Percentiles rank a stretch among this genome's conserved stretches.
These are phyloP conservation scores for Agapornis roseicollis DNA, from an alignment of 2,113 vertebrate genomes.

Conservation along the genomic window DNA sequence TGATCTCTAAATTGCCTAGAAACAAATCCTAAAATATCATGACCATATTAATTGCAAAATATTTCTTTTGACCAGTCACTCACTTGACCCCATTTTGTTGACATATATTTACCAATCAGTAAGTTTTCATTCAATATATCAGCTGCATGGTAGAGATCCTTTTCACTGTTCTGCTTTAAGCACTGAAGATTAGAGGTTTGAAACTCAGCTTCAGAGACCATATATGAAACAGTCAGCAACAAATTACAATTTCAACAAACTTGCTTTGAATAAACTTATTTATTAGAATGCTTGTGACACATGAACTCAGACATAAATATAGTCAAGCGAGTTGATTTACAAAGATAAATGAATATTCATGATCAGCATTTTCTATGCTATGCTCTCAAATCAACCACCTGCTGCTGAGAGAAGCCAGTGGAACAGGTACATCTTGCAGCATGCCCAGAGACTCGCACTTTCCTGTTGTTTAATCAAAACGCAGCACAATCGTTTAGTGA, in stretches of 20 bases:
- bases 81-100: neutral
- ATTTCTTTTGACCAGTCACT: neutral
- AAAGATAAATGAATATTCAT: slow-evolving; percentile 42
- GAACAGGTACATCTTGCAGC: neutral
- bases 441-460: neutral
- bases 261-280: neutral
- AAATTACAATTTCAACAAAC: neutral
- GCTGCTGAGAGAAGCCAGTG: neutral
- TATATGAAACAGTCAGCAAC: neutral
- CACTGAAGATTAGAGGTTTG: neutral
- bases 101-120: neutral
- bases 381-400: slow-evolving; percentile 21
- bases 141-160: neutral
- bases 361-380: neutral
- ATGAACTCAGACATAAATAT: neutral
- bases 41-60: neutral
- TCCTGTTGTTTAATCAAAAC: neutral
- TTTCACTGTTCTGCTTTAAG: neutral
- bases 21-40: neutral
- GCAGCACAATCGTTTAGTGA: neutral
- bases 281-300: neutral
- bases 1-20: neutral
- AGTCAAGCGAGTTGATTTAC: neutral
- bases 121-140: neutral
- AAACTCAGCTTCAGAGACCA: neutral